Evolutionary conservation across 92 coral and sea anemone species (phyloP).

Genomic region (Pocillopora meandrina): DNA sequence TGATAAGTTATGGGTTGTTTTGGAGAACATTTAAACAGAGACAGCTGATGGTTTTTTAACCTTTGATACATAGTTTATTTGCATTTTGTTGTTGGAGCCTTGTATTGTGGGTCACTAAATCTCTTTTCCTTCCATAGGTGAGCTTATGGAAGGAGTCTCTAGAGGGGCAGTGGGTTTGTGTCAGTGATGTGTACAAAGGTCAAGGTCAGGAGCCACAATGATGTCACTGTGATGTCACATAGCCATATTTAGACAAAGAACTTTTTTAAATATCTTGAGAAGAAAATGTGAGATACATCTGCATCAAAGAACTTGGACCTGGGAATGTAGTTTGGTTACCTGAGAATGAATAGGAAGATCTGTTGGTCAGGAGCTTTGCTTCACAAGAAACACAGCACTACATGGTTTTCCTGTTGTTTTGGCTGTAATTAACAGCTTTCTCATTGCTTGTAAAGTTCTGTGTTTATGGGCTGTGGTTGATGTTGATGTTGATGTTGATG

Average conservation of each 20-base stretch:
- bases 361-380: background rate
- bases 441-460: background rate
- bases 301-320: background rate
- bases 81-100: too few species aligned
- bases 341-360: background rate
- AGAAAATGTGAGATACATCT: conserved; percentile 1
- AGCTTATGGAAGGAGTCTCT: conserved; percentile 97
- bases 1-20: too few species aligned
- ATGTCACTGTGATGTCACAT: conserved; percentile 23
- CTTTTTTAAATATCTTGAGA: background rate
- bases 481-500: background rate
- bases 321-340: background rate
- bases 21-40: too few species aligned
- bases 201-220: conserved; percentile 86
- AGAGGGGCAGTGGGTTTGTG: conserved; percentile 98
- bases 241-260: conserved; percentile 3
- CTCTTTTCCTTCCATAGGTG: conserved; percentile 55
- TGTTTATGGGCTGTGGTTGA: background rate
- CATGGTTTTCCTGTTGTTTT: background rate
- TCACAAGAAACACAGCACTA: background rate
- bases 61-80: too few species aligned
- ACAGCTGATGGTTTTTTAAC: too few species aligned
- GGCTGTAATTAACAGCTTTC: background rate
- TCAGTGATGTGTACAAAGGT: conserved; percentile 96
- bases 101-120: background rate